A percentile compares a stretch with the other conserved stretches of the same genome.
Evolutionary conservation across 2,797 vertebrate species (phyloP).

Genomic region (Lacerta bilineata): DNA sequence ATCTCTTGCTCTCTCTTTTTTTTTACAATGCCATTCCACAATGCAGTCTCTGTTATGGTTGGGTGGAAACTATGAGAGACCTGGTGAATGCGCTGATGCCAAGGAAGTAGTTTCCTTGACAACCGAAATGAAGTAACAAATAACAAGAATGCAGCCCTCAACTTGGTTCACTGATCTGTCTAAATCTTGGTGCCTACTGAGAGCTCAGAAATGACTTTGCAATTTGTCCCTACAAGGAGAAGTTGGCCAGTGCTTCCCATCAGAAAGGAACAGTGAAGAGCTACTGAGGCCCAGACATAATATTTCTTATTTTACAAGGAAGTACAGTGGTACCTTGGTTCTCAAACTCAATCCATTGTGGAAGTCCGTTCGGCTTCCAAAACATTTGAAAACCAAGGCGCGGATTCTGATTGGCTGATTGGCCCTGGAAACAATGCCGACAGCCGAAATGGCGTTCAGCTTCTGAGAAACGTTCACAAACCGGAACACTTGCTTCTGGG

Average conservation of each 20-base stretch:
- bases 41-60: conserved; percentile 70
- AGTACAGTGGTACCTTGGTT: no score
- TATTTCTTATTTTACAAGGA: conserved; percentile 15
- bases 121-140: conserved; percentile 72
- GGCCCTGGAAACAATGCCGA: no score
- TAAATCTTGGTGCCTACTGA: conserved; percentile 62
- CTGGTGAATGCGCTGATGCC: conserved; percentile 67
- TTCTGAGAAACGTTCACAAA: no score
- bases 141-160: conserved; percentile 46
- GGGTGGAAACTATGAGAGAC: conserved; percentile 58
- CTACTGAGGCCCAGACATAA: background rate
- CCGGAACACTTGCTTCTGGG: no score
- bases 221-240: background rate
- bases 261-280: background rate
- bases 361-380: no score
- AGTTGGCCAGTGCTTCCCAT: background rate
- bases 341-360: no score
- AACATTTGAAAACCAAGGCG: no score
- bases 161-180: conserved; percentile 60
- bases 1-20: conserved; percentile 37
- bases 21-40: conserved; percentile 54
- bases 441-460: no score
- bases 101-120: conserved; percentile 74
- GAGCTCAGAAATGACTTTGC: conserved; percentile 44
- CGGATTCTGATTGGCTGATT: no score